Evolutionary conservation across 2,797 vertebrate genomes (phyloP).

Genomic region (Natrix natrix): DNA sequence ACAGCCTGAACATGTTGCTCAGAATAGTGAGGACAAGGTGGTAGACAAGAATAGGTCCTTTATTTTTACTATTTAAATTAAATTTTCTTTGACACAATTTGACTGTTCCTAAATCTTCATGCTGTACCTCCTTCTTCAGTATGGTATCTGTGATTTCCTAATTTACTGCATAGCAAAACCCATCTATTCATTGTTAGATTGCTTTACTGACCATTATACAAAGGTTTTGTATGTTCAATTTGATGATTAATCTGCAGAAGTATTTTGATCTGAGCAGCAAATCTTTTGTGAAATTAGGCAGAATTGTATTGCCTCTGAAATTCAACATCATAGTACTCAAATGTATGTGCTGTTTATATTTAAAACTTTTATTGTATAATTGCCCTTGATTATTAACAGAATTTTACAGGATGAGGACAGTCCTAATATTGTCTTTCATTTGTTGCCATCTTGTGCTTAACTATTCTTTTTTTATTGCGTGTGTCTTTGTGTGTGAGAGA

Average conservation of each 20-base stretch:
- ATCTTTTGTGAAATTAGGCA: background rate
- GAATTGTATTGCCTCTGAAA: background rate
- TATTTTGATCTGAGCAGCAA: constrained; percentile 34
- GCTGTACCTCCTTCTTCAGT: background rate
- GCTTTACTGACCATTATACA: constrained; percentile 49
- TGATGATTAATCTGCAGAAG: constrained; percentile 28
- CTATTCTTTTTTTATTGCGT: background rate
- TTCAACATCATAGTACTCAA: background rate
- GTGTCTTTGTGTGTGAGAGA: no score
- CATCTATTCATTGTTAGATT: constrained; percentile 28
- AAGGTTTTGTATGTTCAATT: constrained; percentile 54
- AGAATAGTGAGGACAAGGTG: background rate
- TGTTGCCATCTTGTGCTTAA: background rate
- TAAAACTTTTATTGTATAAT: background rate
- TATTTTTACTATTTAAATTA: background rate
- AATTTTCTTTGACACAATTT: background rate
- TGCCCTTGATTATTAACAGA: background rate
- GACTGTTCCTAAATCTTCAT: background rate
- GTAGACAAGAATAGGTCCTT: background rate
- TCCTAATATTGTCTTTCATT: background rate
- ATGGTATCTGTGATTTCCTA: background rate
- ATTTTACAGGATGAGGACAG: background rate
- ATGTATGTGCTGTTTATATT: background rate
- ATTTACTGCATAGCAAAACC: background rate
- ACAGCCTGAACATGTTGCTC: no score